These are phyloP conservation scores for Drosophila serrata DNA, from an alignment of 1,140 invertebrate genomes.

Conservation along the genomic window DNA sequence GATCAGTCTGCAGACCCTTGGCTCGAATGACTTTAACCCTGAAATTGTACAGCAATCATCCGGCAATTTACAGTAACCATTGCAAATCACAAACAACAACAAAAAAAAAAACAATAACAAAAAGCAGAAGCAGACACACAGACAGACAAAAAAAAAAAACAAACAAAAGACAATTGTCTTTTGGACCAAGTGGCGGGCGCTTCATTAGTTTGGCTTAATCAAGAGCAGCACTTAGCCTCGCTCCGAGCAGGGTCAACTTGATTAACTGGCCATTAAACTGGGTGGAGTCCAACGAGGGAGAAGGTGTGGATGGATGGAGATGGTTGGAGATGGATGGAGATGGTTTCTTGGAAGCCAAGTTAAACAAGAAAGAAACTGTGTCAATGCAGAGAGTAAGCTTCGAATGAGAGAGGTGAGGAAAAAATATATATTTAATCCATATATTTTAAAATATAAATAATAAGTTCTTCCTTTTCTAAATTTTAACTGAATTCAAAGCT, in stretches of 20 bases:
- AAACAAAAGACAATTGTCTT: constrained; percentile 42
- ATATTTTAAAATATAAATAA: too few relatives aligned
- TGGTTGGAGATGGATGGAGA: not conserved
- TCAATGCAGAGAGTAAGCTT: not conserved
- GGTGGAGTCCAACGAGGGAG: not conserved
- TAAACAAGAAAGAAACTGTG: constrained; percentile 9
- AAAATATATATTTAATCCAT: too few relatives aligned
- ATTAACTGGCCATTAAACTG: constrained; percentile 44
- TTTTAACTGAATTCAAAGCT: not conserved
- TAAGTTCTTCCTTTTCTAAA: too few relatives aligned
- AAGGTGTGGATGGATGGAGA: not conserved
- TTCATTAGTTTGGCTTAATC: constrained; percentile 73
- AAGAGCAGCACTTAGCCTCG: constrained; percentile 54
- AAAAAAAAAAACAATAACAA: constrained; percentile 6
- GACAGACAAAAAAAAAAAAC: constrained; percentile 17
- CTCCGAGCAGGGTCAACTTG: constrained; percentile 26
- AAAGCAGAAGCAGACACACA: not conserved
- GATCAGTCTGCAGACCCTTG: constrained; percentile 17
- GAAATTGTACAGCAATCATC: constrained; percentile 39
- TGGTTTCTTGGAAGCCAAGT: constrained; percentile 13
- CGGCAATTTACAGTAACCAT: constrained; percentile 44
- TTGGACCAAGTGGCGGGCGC: constrained; percentile 22
- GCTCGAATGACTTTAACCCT: constrained; percentile 56
- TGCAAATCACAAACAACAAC: constrained; percentile 12
- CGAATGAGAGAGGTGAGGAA: too few relatives aligned